phyloP scores from a whole-genome alignment of 2,888 invertebrate genomes.

The Deilephila elpenor region DNA sequence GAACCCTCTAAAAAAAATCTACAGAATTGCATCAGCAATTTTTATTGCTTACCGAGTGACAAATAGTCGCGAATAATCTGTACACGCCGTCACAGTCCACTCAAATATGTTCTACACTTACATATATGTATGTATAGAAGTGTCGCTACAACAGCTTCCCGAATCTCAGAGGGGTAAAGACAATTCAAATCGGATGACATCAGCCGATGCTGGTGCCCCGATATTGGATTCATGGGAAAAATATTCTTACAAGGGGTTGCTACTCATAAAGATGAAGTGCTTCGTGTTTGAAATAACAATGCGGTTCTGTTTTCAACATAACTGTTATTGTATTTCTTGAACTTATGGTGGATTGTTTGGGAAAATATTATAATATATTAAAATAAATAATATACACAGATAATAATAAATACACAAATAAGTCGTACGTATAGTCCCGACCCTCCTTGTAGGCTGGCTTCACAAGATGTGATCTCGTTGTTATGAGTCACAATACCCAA shows the following conservation, averaged over 20 bases:
- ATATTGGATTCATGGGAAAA: constrained; percentile 25
- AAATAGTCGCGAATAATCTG: constrained; percentile 31
- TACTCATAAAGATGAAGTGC: constrained; percentile 12
- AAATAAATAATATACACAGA: no score
- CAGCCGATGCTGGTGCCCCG: constrained; percentile 33
- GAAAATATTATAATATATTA: background rate
- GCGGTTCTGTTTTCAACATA: constrained; percentile 2
- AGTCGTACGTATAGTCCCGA: no score
- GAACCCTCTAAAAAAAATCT: background rate
- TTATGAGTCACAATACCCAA: no score
- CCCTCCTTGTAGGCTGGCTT: no score
- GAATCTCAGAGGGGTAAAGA: constrained; percentile 29
- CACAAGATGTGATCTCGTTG: no score
- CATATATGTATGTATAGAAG: constrained; percentile 42
- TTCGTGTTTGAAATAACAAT: constrained; percentile 22
- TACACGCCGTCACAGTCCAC: background rate
- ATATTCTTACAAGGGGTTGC: constrained; percentile 16
- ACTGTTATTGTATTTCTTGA: background rate
- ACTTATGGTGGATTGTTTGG: background rate
- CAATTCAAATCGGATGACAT: constrained; percentile 45
- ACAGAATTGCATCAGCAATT: constrained; percentile 18
- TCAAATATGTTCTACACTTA: constrained; percentile 38
- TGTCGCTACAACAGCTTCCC: constrained; percentile 37
- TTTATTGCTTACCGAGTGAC: constrained; percentile 33
- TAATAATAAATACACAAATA: no score